Evolutionary conservation across 2,888 invertebrate genomes (phyloP), one percentile per base, ranked within the genome.

Genomic region (Leptarthrus brevirostris): DNA sequence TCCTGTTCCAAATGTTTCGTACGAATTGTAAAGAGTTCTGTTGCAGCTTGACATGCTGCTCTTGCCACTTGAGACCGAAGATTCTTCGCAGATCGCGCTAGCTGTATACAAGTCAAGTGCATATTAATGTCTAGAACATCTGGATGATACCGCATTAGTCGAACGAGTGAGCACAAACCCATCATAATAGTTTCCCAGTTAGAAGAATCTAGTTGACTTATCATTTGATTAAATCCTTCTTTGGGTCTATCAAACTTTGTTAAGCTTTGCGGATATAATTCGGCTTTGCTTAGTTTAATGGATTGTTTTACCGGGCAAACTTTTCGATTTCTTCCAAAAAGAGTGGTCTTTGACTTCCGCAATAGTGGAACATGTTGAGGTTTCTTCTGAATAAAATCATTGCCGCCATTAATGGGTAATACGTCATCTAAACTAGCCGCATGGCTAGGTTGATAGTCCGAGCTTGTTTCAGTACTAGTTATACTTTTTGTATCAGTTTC

Each of bases 61-160:
- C 97, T 88, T 0, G 97, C 92, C 0, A 97, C 97, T 82, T 97
- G 95, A 0, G 98, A 98, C 22, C 98, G 89, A 75, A 98, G 87
- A 84, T 96, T 98, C 78, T 92, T 92, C 56, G 95, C 92, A 80
- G 96, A 92, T 75, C 89, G 87, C 0, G 93, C 90, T 22, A 95
- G 84, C 75, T 89, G 87, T n/a, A 91, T 87, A 83, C 90, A 91
- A 22, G 90, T 87, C 22, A 91, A 88, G 56, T 92, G 92, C 75
- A 93, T 89, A 76, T 92, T 90, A 1, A 87, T 81, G 70, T 89
- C 89, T 47, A 92, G 79, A 14, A 87, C 83, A 20, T 90, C 92
- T 0, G 89, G 86, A 78, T 91, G 88, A 79, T 92, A 90, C 52
- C 88, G 87, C 1, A 91, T 90, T 20, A 96, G 84, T 40, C 91